phyloP scores from a whole-genome alignment of 1,140 invertebrate genomes.

The Solenopsis invicta region DNA sequence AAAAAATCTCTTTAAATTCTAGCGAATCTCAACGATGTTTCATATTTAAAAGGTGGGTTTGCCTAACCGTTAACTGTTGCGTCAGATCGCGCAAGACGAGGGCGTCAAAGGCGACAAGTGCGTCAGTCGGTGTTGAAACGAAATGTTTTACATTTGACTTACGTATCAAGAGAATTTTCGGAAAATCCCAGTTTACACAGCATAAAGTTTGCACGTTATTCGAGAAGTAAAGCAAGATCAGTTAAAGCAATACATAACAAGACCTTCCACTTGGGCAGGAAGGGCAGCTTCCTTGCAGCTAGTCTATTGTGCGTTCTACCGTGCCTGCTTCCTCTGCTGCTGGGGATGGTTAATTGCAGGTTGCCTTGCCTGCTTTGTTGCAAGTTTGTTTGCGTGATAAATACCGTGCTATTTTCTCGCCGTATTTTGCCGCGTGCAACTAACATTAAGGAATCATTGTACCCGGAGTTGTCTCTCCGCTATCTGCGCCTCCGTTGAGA shows the following conservation, averaged over 20 bases:
- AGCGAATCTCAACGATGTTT: not conserved
- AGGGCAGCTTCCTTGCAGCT: slow-evolving; percentile 3
- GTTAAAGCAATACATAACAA: slow-evolving; percentile 1
- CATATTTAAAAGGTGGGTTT: not conserved
- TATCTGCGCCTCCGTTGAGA: not conserved
- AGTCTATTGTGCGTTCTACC: slow-evolving; percentile 22
- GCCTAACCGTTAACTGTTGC: not conserved
- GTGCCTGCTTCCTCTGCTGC: not conserved
- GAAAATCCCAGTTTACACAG: not conserved
- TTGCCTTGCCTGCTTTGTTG: slow-evolving; percentile 35
- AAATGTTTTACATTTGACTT: not conserved
- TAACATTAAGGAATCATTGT: slow-evolving; percentile 31
- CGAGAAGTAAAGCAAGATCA: not conserved
- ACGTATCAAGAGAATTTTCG: not conserved
- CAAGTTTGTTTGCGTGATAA: slow-evolving; percentile 32
- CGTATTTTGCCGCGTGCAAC: slow-evolving; percentile 29
- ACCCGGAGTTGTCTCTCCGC: slow-evolving; percentile 13
- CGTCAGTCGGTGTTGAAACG: not conserved
- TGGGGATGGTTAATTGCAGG: slow-evolving; percentile 27
- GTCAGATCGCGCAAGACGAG: not conserved
- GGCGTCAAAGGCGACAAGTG: not conserved
- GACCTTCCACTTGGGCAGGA: not conserved
- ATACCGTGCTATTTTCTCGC: slow-evolving; percentile 38
- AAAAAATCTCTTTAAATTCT: not conserved
- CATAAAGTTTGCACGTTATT: not conserved